Percentiles rank a stretch among this genome's conserved stretches.
Evolutionary conservation across 2,113 vertebrate species (phyloP).

Genomic region (Morone saxatilis): DNA sequence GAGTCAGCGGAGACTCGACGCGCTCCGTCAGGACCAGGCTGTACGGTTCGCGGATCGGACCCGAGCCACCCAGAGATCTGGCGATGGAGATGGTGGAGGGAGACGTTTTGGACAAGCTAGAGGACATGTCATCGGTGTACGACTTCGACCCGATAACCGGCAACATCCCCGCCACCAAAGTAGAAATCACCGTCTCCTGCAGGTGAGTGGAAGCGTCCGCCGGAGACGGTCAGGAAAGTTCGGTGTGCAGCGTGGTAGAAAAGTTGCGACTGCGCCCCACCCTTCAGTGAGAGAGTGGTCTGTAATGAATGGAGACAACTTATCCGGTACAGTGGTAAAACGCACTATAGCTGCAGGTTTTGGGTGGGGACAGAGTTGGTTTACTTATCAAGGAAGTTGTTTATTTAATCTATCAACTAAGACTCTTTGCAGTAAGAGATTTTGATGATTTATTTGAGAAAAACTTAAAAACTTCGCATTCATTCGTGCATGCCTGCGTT

Average conservation of each 20-base stretch:
- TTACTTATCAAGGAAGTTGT: not conserved
- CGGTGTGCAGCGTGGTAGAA: not conserved
- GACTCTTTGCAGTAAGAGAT: not conserved
- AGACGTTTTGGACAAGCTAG: slow-evolving; percentile 89
- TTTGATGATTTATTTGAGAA: not conserved
- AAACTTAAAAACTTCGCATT: not conserved
- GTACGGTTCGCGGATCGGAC: slow-evolving; percentile 79
- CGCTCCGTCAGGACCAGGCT: slow-evolving; percentile 77
- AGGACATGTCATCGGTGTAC: slow-evolving; percentile 91
- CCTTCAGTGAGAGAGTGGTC: slow-evolving; percentile 10
- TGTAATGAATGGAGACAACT: not conserved
- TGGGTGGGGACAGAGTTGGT: not conserved
- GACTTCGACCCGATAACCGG: slow-evolving; percentile 91
- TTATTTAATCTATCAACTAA: not conserved
- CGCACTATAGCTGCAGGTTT: not conserved
- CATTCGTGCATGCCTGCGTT: slow-evolving; percentile 1
- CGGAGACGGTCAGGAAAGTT: slow-evolving; percentile 52
- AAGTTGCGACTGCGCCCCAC: slow-evolving; percentile 70
- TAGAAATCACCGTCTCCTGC: slow-evolving; percentile 96
- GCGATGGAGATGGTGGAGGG: slow-evolving; percentile 84
- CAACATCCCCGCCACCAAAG: slow-evolving; percentile 94
- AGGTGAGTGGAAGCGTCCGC: slow-evolving; percentile 82
- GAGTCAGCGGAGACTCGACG: slow-evolving; percentile 66
- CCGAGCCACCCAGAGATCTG: slow-evolving; percentile 69
- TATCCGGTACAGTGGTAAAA: not conserved